Evolutionary conservation across 2,113 vertebrate species (phyloP).

Genomic region (Camarhynchus parvulus): DNA sequence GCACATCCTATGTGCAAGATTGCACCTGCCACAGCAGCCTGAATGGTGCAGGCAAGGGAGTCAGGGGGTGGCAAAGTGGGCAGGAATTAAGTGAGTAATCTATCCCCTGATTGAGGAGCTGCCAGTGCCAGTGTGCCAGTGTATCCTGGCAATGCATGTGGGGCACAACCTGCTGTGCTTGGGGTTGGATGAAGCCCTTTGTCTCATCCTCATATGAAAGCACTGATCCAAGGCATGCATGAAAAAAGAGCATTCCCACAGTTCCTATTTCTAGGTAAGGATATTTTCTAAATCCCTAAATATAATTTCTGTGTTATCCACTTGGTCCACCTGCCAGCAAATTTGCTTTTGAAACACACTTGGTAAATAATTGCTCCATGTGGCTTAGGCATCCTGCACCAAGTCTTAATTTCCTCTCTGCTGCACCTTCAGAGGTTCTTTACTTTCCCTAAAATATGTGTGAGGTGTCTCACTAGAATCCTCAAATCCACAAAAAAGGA

Average conservation of each 20-base stretch:
- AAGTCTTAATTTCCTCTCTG: not conserved
- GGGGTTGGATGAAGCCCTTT: not conserved
- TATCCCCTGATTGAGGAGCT: not conserved
- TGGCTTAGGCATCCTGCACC: not conserved
- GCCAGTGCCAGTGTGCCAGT: fast-evolving
- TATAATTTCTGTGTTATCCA: not conserved
- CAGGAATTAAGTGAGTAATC: not conserved
- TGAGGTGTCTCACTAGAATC: not conserved
- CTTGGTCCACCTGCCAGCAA: not conserved
- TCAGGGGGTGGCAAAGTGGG: not conserved
- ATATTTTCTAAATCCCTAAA: not conserved
- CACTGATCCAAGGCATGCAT: not conserved
- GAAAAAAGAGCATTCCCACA: not conserved
- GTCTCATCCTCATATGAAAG: not conserved
- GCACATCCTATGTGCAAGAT: not conserved
- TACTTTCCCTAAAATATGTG: not conserved
- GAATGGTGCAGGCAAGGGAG: not conserved
- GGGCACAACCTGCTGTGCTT: fast-evolving
- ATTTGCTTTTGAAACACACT: not conserved
- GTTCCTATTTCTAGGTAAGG: not conserved
- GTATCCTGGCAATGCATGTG: fast-evolving
- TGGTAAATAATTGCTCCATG: not conserved
- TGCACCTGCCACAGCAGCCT: not conserved
- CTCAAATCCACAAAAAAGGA: not conserved
- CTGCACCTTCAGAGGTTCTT: not conserved